Conservation (phyloP, 1,140 invertebrate species). For the Steinernema feltiae region DNA sequence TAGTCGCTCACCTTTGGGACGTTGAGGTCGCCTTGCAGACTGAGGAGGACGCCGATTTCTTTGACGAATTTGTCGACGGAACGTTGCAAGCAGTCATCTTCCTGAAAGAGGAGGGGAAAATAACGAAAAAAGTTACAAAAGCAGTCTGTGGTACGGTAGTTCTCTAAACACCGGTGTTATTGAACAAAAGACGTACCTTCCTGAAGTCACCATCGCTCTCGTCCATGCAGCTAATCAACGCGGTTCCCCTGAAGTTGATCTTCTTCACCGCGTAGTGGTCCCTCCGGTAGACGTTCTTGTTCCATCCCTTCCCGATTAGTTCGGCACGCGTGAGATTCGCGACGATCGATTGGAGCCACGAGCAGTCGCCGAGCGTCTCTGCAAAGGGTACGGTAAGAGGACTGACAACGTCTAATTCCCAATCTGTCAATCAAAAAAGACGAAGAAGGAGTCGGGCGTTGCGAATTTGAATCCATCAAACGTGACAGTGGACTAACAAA, state of each 20-base stretch:
- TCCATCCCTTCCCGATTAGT: background rate
- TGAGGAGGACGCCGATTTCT: constrained; percentile 13
- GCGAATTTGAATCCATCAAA: background rate
- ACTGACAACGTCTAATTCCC: background rate
- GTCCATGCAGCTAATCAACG: background rate
- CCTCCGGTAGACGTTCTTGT: constrained; percentile 5
- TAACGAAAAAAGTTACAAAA: background rate
- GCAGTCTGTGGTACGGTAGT: background rate
- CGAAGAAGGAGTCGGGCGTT: background rate
- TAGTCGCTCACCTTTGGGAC: background rate
- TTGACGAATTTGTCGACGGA: constrained; percentile 6
- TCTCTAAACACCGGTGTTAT: background rate
- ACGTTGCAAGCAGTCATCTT: background rate
- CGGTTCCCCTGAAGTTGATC: background rate
- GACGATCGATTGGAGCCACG: background rate
- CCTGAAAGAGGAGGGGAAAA: background rate
- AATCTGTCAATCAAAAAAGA: background rate
- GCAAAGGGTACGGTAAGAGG: constrained; percentile 1
- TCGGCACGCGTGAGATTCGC: background rate
- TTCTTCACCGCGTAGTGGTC: background rate
- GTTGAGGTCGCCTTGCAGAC: background rate
- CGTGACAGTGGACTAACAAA: background rate
- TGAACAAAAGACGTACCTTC: background rate
- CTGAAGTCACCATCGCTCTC: background rate
- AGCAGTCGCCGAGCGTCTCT: constrained; percentile 1